Conservation (phyloP, 2,113 vertebrate genomes). For the Ammospiza caudacuta region DNA sequence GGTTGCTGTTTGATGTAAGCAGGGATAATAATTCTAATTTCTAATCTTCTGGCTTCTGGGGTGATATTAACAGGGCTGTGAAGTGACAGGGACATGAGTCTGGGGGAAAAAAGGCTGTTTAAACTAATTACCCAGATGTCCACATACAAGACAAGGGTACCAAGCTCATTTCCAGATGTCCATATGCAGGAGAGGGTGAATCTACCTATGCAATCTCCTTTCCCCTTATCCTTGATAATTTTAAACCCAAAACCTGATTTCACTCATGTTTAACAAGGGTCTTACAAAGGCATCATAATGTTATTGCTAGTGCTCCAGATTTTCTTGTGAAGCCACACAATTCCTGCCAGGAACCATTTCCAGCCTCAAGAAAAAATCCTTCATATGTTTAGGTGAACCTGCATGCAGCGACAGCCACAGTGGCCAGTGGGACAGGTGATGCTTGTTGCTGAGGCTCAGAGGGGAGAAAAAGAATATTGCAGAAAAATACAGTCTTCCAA, state of each 20-base stretch:
- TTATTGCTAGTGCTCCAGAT: neutral
- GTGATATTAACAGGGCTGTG: neutral
- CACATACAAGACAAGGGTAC: neutral
- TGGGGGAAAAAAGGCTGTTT: neutral
- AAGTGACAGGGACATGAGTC: neutral
- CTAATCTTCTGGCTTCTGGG: neutral
- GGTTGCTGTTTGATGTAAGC: neutral
- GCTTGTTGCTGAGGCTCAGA: rapidly evolving
- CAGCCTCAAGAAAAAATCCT: neutral
- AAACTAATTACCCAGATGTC: neutral
- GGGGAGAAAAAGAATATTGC: neutral
- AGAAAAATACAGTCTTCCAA: neutral
- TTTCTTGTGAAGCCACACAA: neutral
- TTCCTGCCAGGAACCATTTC: neutral
- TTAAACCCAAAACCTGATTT: neutral
- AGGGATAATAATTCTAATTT: neutral
- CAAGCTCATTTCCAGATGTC: neutral
- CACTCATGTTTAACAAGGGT: neutral
- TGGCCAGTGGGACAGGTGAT: neutral
- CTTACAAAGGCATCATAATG: neutral
- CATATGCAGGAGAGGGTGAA: neutral
- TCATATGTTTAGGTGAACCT: neutral
- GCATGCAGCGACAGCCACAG: neutral
- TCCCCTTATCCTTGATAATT: neutral
- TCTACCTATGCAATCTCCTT: neutral